phyloP scores from a whole-genome alignment of 2,797 vertebrate species.

The Sebastiscus albofasciatus region DNA sequence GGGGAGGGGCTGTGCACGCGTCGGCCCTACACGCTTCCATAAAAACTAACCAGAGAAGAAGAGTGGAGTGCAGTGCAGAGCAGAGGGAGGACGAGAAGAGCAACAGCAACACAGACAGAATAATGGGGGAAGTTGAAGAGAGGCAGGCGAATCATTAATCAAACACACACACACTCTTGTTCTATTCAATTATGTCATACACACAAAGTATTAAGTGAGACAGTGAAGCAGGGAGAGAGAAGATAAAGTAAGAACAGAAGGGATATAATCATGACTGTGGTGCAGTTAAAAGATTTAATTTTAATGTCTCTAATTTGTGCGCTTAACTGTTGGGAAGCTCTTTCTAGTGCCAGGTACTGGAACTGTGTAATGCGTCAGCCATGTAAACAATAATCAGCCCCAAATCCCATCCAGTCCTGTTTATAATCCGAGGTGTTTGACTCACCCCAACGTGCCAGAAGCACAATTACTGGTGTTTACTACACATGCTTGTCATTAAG shows the following conservation, averaged over 20 bases:
- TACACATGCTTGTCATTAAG: neutral
- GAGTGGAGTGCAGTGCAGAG: neutral
- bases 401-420: slow-evolving; percentile 1
- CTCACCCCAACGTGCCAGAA: neutral
- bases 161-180: slow-evolving; percentile 17
- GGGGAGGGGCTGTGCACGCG: neutral
- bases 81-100: neutral
- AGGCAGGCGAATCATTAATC: slow-evolving; percentile 7
- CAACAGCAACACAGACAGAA: neutral
- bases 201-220: neutral
- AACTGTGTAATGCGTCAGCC: neutral
- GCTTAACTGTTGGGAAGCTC: slow-evolving; percentile 5
- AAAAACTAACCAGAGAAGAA: slow-evolving; percentile 24
- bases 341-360: neutral
- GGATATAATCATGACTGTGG: slow-evolving; percentile 3
- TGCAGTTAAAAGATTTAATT: neutral
- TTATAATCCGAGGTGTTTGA: neutral
- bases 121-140: neutral
- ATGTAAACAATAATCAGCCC: slow-evolving; percentile 46
- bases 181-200: slow-evolving; percentile 4
- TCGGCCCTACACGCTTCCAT: neutral
- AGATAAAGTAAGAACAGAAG: neutral
- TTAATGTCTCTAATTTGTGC: slow-evolving; percentile 34
- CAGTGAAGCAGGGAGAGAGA: neutral
- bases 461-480: slow-evolving; percentile 14